Base-by-base conservation (phyloP, 2,797 vertebrate genomes). In the Morus bassanus region DNA sequence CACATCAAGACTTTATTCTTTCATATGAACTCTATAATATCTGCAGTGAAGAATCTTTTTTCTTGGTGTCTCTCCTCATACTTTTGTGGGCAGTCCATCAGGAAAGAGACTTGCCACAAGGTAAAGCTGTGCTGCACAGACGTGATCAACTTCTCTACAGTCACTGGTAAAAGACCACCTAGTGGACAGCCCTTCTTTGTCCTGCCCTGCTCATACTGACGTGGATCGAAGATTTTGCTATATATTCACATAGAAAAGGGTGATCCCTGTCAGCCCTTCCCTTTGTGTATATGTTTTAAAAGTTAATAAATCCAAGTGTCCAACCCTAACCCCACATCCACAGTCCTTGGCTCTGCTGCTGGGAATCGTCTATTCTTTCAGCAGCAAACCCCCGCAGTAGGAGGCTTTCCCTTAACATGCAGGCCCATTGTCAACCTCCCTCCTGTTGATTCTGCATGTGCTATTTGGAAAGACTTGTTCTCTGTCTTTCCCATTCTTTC, bases 91-190 rank as follows among this genome's bases (percentile, higher is more conserved):
- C 41, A 64, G 4, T 9, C 17, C 8, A 9, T 35, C n/a, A 56
- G 15, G 67, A 79, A 60, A 60, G 48, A 79, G 10, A 16, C n/a
- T 53, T 79, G 13, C 7, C 22, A 21, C 15, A 61, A 35, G 5
- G 23, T 37, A 65, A 73, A 84, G 5, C 6, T 85, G 17, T 39
- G 2, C 35, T 85, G 57, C 35, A 57, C 4, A 2, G 39, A 39
- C 0, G 0, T 23, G 2, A 12, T 27, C 1, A 2, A 31, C 18
- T 19, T 31, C 18, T 67, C 31, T 69, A 60, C 7, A 65, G 25
- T 1, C 30, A 70, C 35, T 25, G 13, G 31, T 64, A 19, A 56
- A 64, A 90, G 68, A 48, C 0, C 13, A 64, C 16, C 13, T 43
- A 19, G 6, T 23, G 19, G 3, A 5, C 22, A 91, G 10, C 4